Base-by-base conservation (phyloP, 2,797 vertebrate genomes). In the Novumbra hubbsi region DNA sequence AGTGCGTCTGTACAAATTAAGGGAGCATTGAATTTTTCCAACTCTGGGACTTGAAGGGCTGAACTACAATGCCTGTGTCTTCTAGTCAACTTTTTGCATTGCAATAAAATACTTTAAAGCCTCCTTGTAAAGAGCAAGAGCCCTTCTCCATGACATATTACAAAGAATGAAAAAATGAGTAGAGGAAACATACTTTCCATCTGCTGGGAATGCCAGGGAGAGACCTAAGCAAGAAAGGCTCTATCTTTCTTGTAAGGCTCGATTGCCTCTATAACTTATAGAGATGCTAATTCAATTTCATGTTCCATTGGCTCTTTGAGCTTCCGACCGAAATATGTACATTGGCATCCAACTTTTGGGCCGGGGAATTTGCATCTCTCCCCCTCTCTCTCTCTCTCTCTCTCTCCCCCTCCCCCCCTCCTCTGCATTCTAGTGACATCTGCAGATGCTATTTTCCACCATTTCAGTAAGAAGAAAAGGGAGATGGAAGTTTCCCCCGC, bases 211-310 rank as follows among this genome's bases (percentile, higher is more conserved):
- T 69, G 8, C 70, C 74, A 62, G n/a, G 45, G 70, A 68, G 49
- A 69, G 45, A 68, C 70, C 64, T 62, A 73, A 82, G 75, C 34
- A 66, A 73, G 79, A 74, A 71, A 81, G 73, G 73, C 76, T 72
- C 80, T 64, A 80, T 86, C 84, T 77, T 68, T 79, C 81, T 74
- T 28, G 73, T 72, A 57, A 71, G 69, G 80, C 83, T 80, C 80
- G 73, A 74, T 83, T 85, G 79, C 80, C 71, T 73, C 76, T 74
- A 74, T 76, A 85, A 86, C 82, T 86, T 84, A 86, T 83, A 81
- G 82, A 83, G 83, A 83, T 74, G 74, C 76, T 83, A 81, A 86
- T 88, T 86, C 81, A 86, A 88, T 88, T 88, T 88, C 80, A 88
- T 84, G 86, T 88, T 85, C 81, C 86, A 80, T 84, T 88, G 86